Base-by-base conservation (phyloP, 1,140 invertebrate genomes). In the Ooceraea biroi region DNA sequence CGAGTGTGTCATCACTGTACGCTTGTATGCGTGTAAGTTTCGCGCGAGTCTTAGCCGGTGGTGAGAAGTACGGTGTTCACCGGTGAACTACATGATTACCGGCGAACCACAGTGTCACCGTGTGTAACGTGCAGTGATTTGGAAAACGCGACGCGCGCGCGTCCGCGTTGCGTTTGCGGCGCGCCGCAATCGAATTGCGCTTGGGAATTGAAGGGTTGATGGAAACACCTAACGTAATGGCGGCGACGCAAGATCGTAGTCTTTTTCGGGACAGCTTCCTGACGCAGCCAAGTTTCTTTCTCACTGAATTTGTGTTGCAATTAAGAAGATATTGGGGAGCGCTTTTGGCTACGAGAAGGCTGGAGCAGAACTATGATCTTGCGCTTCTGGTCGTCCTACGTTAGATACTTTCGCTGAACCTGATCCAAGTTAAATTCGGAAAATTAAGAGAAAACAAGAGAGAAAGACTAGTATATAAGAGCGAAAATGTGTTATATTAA, bases 1-100 rank as follows among this genome's bases (percentile, higher is more conserved):
- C 73, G 36, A 77, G 63, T 66, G 58, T 25, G n/a, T n/a, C n/a
- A n/a, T n/a, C 73, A 76, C 73, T 69, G 48, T n/a, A n/a, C n/a
- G n/a, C 17, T 66, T 78, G 74, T 57, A 48, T 69, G 36, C 68
- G n/a, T 5, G 50, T 27, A 46, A 19, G 65, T 80, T 46, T 71
- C 65, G 65, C 73, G 65, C 63, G 63, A 57, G 22, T 69, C 48
- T 69, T 52, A 44, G 14, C 48, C 66, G 36, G 19, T 30, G 63
- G 12, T 19, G 19, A 41, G 12, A 36, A 41, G 72, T 44, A 36
- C 2, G 2, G 36, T 36, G 44, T 17, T 80, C 65, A 46, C 22
- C 50, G 73, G 25, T 2, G 27, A 30, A 30, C 25, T 10, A 36
- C 12, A 36, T 36, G 30, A 61, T n/a, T 36, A 17, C 25, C 58